These are phyloP conservation scores for Dicaeum eximium DNA, from an alignment of 2,113 vertebrate genomes.

Conservation along the genomic window DNA sequence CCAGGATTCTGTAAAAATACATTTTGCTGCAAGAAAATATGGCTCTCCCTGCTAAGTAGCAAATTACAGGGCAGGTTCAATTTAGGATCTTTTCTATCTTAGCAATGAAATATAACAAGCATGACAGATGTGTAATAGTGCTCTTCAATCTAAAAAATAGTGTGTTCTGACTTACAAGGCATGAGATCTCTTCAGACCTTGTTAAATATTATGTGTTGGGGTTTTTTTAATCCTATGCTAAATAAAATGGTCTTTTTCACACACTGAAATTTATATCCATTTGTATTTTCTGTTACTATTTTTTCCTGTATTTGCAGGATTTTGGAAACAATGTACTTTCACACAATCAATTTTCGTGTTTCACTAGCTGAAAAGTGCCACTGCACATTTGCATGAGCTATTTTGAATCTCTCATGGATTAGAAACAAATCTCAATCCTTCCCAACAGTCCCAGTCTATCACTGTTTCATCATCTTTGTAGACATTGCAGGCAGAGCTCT, in stretches of 20 bases:
- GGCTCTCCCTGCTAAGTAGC: background rate
- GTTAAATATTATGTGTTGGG: background rate
- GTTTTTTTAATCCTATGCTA: background rate
- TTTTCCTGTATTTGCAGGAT: fast-evolving
- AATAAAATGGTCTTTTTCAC: background rate
- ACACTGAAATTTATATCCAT: background rate
- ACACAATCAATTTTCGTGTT: background rate
- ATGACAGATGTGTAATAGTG: background rate
- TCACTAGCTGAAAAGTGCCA: background rate
- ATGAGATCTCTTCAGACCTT: background rate
- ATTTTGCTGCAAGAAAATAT: background rate
- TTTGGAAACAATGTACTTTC: background rate
- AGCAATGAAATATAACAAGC: background rate
- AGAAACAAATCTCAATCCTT: background rate
- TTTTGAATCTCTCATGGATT: background rate
- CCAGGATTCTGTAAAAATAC: background rate
- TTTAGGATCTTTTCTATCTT: background rate
- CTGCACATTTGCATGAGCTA: background rate
- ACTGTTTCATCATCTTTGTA: background rate
- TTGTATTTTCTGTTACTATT: background rate
- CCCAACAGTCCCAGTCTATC: background rate
- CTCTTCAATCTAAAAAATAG: background rate
- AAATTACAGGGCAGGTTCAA: background rate
- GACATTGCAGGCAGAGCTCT: background rate
- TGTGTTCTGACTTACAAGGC: background rate